Evolutionary conservation across 2,888 invertebrate species (phyloP).

Genomic region (Aspidiotus destructor): DNA sequence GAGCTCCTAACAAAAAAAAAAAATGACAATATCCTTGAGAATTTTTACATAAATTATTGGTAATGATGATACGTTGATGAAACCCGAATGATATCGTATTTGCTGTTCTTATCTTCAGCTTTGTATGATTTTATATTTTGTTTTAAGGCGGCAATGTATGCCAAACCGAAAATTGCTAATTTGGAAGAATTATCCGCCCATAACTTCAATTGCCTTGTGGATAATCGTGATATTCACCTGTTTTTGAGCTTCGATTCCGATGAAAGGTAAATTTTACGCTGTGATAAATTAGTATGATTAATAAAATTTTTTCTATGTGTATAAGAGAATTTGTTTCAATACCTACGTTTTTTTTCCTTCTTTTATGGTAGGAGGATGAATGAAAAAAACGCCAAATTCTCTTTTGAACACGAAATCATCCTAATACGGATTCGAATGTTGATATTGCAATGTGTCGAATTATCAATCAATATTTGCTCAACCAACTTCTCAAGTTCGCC

Average conservation of each 20-base stretch:
- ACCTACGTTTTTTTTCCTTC: background rate
- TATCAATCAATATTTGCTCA: conserved; percentile 23
- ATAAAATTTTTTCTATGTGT: no score
- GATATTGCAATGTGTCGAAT: conserved; percentile 25
- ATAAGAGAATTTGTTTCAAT: no score
- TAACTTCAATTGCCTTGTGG: conserved; percentile 23
- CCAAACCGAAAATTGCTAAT: conserved; percentile 19
- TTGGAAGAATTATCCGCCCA: conserved; percentile 20
- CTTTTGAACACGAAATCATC: conserved; percentile 20
- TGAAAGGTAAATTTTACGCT: conserved; percentile 7
- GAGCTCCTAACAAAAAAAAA: no score
- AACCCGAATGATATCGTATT: background rate
- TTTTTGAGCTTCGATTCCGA: conserved; percentile 27
- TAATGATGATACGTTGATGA: no score
- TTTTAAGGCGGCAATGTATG: background rate
- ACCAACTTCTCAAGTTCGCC: background rate
- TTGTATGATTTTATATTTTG: background rate
- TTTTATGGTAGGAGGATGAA: conserved; percentile 14
- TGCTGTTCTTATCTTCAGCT: background rate
- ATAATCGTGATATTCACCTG: conserved; percentile 24
- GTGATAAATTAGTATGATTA: background rate
- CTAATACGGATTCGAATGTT: conserved; percentile 27
- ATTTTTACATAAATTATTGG: no score
- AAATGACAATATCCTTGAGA: no score
- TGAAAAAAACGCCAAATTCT: conserved; percentile 20